Evolutionary conservation across 2,888 invertebrate genomes (phyloP), one percentile per base, ranked within the genome.

Genomic region (Pterostichus niger): DNA sequence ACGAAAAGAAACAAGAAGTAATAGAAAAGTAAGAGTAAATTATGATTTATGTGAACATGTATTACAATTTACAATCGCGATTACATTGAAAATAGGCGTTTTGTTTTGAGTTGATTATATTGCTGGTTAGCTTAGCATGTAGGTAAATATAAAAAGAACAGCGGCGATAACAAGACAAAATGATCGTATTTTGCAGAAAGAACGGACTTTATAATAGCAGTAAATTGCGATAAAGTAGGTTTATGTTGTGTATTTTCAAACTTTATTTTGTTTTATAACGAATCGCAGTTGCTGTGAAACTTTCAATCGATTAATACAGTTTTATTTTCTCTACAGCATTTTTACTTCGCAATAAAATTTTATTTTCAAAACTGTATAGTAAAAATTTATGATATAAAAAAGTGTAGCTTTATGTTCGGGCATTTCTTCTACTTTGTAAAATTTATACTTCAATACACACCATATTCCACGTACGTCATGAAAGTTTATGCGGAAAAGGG

Each of bases 341-440:
- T 49, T 49, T 49, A 49, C 13, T 13, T 13, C 13, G 64, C 64
- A 33, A 33, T 64, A 64, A 64, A 64, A 64, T 64, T 64, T 64
- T 64, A 64, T 64, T 64, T 64, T 35, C 33, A 49, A 49, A 49
- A n/a, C 64, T 31, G 15, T 59, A 59, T n/a, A 64, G 64, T 64
- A 64, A 64, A 64, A 64, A 64, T 64, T 64, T 64, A 64, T 64
- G 64, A 35, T 64, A 64, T 64, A 64, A 64, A 64, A 52, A 64
- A 64, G 64, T 64, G 35, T n/a, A 64, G 64, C 13, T 64, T 64
- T 64, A 64, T 64, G 35, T 35, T 64, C 5, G 33, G 33, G 35
- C 64, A 33, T 64, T 64, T 33, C 64, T 64, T 64, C 24, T 59
- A 40, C 64, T 64, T 64, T 64, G 64, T 64, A 64, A 64, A 64